A percentile compares a stretch with the other conserved stretches of the same genome.
These are phyloP conservation scores for Tetrao urogallus DNA, from an alignment of 2,113 vertebrate species.

Conservation along the genomic window DNA sequence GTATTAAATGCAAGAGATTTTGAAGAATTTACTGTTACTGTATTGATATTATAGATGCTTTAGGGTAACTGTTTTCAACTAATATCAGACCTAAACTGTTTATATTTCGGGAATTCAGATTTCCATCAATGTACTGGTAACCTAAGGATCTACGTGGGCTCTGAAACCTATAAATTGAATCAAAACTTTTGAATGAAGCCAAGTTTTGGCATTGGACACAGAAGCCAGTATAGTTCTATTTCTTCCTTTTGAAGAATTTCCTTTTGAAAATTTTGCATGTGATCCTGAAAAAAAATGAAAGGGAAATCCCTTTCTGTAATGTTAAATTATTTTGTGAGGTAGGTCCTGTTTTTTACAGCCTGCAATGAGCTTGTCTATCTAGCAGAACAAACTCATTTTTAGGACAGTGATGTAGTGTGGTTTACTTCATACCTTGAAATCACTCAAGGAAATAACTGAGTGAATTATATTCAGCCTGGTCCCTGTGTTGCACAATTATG, in stretches of 20 bases:
- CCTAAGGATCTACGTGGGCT: constrained; percentile 29
- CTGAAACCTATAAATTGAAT: constrained; percentile 56
- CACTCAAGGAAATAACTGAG: constrained; percentile 63
- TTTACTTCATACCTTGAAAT: constrained; percentile 65
- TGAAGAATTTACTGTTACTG: neutral
- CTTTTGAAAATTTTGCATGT: constrained; percentile 37
- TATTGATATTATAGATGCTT: constrained; percentile 14
- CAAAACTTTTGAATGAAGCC: constrained; percentile 42
- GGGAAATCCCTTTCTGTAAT: constrained; percentile 38
- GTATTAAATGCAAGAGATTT: neutral
- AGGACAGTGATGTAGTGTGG: constrained; percentile 68
- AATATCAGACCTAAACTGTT: constrained; percentile 33
- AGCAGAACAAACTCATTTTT: constrained; percentile 69
- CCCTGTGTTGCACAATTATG: constrained; percentile 55
- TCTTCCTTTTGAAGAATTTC: constrained; percentile 69
- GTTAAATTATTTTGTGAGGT: constrained; percentile 69
- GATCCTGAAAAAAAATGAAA: constrained; percentile 54
- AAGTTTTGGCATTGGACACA: constrained; percentile 2
- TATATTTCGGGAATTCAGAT: constrained; percentile 40
- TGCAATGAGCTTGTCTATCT: constrained; percentile 67
- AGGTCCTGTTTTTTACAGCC: constrained; percentile 44
- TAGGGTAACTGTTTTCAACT: neutral
- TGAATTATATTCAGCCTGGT: constrained; percentile 52
- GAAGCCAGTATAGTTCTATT: constrained; percentile 54
- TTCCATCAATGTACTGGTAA: constrained; percentile 38